Base-by-base conservation (phyloP, 2,888 invertebrate genomes). In the Mythimna albipuncta region DNA sequence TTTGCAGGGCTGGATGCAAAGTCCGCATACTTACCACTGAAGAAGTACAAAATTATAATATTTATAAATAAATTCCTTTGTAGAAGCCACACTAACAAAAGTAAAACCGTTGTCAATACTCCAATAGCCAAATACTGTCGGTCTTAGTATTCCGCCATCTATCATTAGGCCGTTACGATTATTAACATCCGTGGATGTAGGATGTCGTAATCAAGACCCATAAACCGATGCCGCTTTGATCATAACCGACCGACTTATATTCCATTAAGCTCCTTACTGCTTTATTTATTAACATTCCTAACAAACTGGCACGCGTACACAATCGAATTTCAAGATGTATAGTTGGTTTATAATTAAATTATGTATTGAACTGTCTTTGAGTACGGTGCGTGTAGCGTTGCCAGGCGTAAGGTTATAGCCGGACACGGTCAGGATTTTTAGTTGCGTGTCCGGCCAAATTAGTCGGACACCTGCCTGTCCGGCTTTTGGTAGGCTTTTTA, bases 251-350 rank as follows among this genome's bases (percentile, higher is more conserved):
- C 41, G 77, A 67, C 61, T 72, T 76, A 58, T 70, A 74, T 62
- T 74, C 69, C 62, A 74, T 75, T 63, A 71, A 62, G 50, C 67
- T 68, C 64, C 41, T 38, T 70, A 64, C 59, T 21, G 61, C 57
- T 77, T 73, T 72, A 77, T 85, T 75, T 78, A 85, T 86, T 86
- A 73, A 69, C 71, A 70, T 86, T 84, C 75, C 75, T 47, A 54
- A 64, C 64, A 41, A 77, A 76, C 68, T 75, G 50, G 70, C 69
- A 75, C 77, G 69, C 72, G 72, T 50, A 67, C 59, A 55, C 68
- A 79, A 80, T 78, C 41, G 66, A 75, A 76, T 64, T 73, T 75
- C 64, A 77, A 75, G 73, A 75, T 77, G 57, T 67, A 67, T 74
- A 63, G 63, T 64, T 68, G 52, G 35, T 83, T 70, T 71, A 75